These are phyloP conservation scores for Chanos chanos DNA, from an alignment of 2,797 vertebrate genomes.

Conservation along the genomic window DNA sequence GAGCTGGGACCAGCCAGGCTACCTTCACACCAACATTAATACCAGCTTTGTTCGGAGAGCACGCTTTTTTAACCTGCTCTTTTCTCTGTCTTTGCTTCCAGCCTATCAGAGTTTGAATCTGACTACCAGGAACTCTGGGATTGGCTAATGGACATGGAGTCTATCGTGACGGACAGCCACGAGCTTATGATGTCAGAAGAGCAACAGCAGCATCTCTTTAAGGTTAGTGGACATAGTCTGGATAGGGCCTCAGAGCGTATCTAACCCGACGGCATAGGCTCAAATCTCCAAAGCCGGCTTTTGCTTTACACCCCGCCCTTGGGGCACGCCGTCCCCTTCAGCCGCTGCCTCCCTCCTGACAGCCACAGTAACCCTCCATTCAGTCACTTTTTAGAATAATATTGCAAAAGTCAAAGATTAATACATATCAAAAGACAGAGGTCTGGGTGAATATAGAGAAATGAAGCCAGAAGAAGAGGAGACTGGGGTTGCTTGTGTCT, in stretches of 20 bases:
- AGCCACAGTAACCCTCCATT: too few species aligned
- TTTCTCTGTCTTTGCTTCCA: constrained; percentile 49
- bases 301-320: too few species aligned
- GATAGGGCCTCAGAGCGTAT: too few species aligned
- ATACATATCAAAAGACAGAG: not conserved
- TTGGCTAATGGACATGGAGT: constrained; percentile 98
- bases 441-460: not conserved
- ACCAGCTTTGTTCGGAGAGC: constrained; percentile 1
- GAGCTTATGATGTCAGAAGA: constrained; percentile 98
- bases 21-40: constrained; percentile 16
- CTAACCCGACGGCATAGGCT: too few species aligned
- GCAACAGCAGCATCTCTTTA: constrained; percentile 92
- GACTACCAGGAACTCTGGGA: constrained; percentile 97
- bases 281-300: too few species aligned
- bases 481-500: not conserved
- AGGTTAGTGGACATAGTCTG: constrained; percentile 79
- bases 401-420: too few species aligned
- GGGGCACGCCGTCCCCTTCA: too few species aligned
- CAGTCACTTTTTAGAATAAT: too few species aligned
- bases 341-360: too few species aligned
- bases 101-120: constrained; percentile 91
- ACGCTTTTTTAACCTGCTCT: not conserved
- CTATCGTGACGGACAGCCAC: constrained; percentile 91
- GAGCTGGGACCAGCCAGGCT: constrained; percentile 2
- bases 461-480: not conserved